Conservation (phyloP, 1,140 invertebrate genomes). For the Tetramorium parvispinum region DNA sequence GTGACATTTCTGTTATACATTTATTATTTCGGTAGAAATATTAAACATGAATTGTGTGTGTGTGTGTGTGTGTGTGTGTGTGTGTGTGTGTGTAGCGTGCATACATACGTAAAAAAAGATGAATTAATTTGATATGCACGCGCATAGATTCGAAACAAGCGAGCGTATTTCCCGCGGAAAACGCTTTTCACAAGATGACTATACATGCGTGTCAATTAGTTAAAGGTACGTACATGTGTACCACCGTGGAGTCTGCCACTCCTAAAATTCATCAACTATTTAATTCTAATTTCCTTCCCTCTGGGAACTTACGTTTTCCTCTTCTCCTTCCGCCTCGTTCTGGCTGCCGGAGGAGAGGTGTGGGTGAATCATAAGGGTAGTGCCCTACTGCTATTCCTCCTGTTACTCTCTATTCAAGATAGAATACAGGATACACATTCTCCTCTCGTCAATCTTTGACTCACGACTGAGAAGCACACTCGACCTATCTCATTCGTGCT, state of each 20-base stretch:
- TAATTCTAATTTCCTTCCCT: constrained; percentile 81
- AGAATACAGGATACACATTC: constrained; percentile 38
- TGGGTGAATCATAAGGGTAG: constrained; percentile 51
- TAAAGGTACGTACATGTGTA: constrained; percentile 66
- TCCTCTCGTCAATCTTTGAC: constrained; percentile 43
- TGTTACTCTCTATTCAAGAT: constrained; percentile 58
- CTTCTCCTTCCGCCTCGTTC: constrained; percentile 49
- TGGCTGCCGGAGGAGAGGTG: constrained; percentile 38
- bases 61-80: too few species aligned
- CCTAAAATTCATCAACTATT: constrained; percentile 82
- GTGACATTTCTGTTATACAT: neutral
- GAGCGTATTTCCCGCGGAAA: constrained; percentile 36
- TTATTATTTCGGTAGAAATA: constrained; percentile 21
- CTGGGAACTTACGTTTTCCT: constrained; percentile 69
- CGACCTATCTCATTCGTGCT: neutral
- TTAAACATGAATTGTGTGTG: constrained; percentile 11
- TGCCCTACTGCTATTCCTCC: constrained; percentile 44
- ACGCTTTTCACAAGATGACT: constrained; percentile 64
- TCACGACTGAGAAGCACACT: constrained; percentile 20
- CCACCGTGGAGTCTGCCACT: constrained; percentile 67
- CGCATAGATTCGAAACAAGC: constrained; percentile 32
- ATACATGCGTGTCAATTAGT: constrained; percentile 65
- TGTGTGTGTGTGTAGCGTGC: neutral
- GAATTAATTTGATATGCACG: constrained; percentile 35
- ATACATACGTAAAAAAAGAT: neutral